Evolutionary conservation across 2,888 invertebrate species (phyloP), one percentile per base, ranked within the genome.

Genomic region (Leptothorax acervorum): DNA sequence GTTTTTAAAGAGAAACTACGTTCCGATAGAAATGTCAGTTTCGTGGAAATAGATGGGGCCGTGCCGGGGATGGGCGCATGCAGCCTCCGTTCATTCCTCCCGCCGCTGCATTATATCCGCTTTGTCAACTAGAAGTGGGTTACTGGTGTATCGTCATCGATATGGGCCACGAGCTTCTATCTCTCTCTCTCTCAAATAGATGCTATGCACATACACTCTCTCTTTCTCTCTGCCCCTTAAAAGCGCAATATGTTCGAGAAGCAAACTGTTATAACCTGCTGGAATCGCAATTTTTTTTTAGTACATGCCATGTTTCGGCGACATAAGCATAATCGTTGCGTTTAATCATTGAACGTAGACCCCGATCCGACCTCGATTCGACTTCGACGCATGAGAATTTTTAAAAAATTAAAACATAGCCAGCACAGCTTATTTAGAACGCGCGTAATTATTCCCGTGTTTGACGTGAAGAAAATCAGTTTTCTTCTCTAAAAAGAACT

Each of bases 11-110:
- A 86, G 87, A 83, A 89, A 85, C 89, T 85, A 82, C 87, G 85
- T 85, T 57, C 81, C 90, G 90, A 90, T 90, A 90, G 89, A 90
- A 90, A 89, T 84, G 90, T 90, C 90, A 90, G 87, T 90, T 86
- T 75, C 82, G 83, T 76, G 86, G 75, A 87, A 91, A 90, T 88
- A 86, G 91, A 91, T 89, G 89, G 86, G 87, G 74, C 85, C 76
- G 62, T 11, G 62, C 79, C 79, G 35, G 84, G 23, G 68, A 78
- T 68, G 55, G 42, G 78, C 31, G 55, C 53, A 81, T 83, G 78
- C 57, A 82, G 70, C 78, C 88, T 39, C 84, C 84, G 83, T 81
- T 85, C 79, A 48, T 53, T 74, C 75, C 83, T 62, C 66, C 83
- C 85, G 83, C 79, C 85, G 86, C 83, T 90, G 85, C 82, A 88